A percentile compares a stretch with the other conserved stretches of the same genome.
These are phyloP conservation scores for Cataglyphis albicans DNA, from an alignment of 2,888 invertebrate genomes.

Conservation along the genomic window DNA sequence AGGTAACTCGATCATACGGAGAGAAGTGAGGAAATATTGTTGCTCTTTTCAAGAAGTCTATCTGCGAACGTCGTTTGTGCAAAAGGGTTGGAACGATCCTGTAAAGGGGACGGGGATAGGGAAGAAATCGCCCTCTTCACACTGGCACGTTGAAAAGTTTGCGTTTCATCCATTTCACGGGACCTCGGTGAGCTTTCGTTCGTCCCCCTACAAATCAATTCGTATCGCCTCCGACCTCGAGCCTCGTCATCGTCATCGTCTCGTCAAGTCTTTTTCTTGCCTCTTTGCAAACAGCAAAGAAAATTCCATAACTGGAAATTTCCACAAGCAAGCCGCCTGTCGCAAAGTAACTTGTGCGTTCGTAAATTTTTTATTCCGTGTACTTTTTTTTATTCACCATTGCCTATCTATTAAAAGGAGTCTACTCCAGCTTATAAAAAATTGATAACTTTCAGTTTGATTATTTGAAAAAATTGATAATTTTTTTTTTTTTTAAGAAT, in stretches of 20 bases:
- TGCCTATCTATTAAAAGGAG: conserved; percentile 45
- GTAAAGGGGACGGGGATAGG: conserved; percentile 17
- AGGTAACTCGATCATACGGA: conserved; percentile 12
- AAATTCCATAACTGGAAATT: conserved; percentile 30
- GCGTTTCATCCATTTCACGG: conserved; percentile 73
- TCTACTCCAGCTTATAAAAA: too few species aligned
- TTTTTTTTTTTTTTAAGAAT: too few species aligned
- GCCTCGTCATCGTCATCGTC: conserved; percentile 18
- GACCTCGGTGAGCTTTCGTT: conserved; percentile 65
- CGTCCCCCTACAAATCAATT: conserved; percentile 70
- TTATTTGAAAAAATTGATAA: too few species aligned
- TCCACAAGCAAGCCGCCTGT: conserved; percentile 11
- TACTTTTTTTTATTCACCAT: conserved; percentile 14
- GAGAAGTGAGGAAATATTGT: conserved; percentile 58
- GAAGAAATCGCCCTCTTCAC: conserved; percentile 61
- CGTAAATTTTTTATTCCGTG: conserved; percentile 39
- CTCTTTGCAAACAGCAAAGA: conserved; percentile 3
- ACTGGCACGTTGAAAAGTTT: conserved; percentile 70
- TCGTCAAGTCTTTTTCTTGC: conserved; percentile 22
- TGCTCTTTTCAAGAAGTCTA: conserved; percentile 53
- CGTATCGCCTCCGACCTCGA: conserved; percentile 62
- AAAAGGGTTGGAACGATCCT: conserved; percentile 41
- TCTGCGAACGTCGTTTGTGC: conserved; percentile 35
- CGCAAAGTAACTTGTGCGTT: conserved; percentile 37
- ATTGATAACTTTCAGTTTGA: too few species aligned